Percentiles rank a stretch among this genome's conserved stretches.
phyloP scores from a whole-genome alignment of 2,888 invertebrate species.

The Hipparchia semele region DNA sequence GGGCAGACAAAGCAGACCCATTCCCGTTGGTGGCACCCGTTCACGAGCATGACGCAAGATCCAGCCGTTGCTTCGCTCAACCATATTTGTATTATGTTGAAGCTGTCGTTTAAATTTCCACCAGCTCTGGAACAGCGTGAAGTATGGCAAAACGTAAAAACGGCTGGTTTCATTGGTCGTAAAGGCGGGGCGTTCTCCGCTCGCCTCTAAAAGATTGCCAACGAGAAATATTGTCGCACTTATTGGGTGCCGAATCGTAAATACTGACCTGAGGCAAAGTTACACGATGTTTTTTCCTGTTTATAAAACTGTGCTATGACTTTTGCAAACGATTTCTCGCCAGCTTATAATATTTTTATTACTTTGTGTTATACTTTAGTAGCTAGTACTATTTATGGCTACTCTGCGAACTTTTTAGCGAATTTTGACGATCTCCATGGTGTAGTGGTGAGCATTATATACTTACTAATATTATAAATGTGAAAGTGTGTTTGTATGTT shows the following conservation, averaged over 20 bases:
- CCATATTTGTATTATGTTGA: too few relatives aligned
- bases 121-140: conserved; percentile 6
- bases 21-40: too few relatives aligned
- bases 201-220: conserved; percentile 37
- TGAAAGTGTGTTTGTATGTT: too few relatives aligned
- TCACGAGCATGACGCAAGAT: too few relatives aligned
- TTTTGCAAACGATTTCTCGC: neutral
- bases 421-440: too few relatives aligned
- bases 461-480: too few relatives aligned
- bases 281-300: neutral
- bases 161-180: conserved; percentile 41
- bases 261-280: conserved; percentile 30
- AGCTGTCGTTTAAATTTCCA: neutral
- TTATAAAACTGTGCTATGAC: neutral
- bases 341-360: neutral
- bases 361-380: neutral
- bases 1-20: too few relatives aligned
- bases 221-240: conserved; percentile 39
- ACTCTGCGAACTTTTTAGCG: too few relatives aligned
- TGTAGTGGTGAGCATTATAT: too few relatives aligned
- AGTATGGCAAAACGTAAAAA: conserved; percentile 30
- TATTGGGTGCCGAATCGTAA: conserved; percentile 39
- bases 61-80: too few relatives aligned
- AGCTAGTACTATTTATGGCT: too few relatives aligned
- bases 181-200: conserved; percentile 35